phyloP scores from a whole-genome alignment of 2,888 invertebrate species.

The Nomada ruficornis region DNA sequence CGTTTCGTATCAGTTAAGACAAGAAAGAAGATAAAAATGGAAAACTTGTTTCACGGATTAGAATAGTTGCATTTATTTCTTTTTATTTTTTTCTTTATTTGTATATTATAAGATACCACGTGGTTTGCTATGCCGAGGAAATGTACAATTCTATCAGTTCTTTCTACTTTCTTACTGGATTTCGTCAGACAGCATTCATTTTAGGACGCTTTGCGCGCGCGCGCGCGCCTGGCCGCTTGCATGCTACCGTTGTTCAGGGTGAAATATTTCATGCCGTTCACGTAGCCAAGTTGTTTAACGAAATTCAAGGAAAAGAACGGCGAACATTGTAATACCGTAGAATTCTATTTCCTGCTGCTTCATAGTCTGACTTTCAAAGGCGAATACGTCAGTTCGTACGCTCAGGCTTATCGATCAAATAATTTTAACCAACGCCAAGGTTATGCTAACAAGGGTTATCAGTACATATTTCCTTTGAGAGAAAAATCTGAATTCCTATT shows the following conservation, averaged over 20 bases:
- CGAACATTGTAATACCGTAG: neutral
- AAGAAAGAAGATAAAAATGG: neutral
- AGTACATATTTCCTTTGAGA: neutral
- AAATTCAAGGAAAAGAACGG: conserved; percentile 27
- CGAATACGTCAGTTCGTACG: neutral
- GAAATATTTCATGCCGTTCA: neutral
- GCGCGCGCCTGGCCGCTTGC: neutral
- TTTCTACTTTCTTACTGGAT: neutral
- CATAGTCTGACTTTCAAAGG: neutral
- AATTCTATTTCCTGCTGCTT: neutral
- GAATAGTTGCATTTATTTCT: too few relatives aligned
- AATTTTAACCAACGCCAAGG: neutral
- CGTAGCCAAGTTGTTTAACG: neutral
- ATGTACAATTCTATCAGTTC: conserved; percentile 17
- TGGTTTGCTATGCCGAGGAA: neutral
- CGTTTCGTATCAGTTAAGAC: neutral
- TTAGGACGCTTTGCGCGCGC: conserved; percentile 9
- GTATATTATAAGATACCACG: neutral
- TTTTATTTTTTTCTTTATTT: too few relatives aligned
- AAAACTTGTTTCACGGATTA: neutral
- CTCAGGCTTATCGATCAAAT: neutral
- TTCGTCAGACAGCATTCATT: conserved; percentile 6
- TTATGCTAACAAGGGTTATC: neutral
- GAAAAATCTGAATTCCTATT: too few relatives aligned
- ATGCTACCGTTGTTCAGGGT: neutral